Percentiles rank a stretch among this genome's conserved stretches.
Evolutionary conservation across 2,888 invertebrate species (phyloP).

Genomic region (Cryptophagus acutangulus): DNA sequence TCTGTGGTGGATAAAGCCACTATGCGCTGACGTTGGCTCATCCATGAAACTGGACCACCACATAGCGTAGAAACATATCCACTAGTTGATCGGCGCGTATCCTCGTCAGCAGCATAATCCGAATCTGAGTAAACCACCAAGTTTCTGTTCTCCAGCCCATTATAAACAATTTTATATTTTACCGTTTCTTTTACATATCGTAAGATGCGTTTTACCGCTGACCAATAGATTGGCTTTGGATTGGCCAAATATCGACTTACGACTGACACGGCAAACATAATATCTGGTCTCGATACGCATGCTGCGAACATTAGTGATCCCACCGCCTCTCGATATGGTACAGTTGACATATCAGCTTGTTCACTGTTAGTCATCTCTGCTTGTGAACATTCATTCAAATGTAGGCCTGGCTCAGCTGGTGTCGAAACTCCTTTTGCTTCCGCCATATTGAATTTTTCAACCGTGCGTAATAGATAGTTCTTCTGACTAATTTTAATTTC

Average conservation of each 20-base stretch:
- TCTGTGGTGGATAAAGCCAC: constrained; percentile 34
- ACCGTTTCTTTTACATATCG: constrained; percentile 9
- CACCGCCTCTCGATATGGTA: constrained; percentile 25
- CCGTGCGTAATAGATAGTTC: constrained; percentile 9
- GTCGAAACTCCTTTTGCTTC: constrained; percentile 9
- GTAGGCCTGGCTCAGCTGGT: constrained; percentile 11
- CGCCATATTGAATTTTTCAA: constrained; percentile 10
- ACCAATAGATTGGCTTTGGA: constrained; percentile 5
- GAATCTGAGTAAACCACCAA: constrained; percentile 12
- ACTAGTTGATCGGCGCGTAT: constrained; percentile 27
- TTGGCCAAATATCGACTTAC: constrained; percentile 20
- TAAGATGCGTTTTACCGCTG: constrained; percentile 13
- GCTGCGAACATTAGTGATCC: constrained; percentile 24
- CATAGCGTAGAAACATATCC: constrained; percentile 28
- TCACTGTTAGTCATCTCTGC: too few species aligned
- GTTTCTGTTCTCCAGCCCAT: background rate
- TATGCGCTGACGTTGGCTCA: constrained; percentile 25
- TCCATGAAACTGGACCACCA: constrained; percentile 32
- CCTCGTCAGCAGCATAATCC: constrained; percentile 13
- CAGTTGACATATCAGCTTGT: too few species aligned
- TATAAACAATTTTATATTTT: constrained; percentile 9
- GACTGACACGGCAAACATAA: constrained; percentile 23
- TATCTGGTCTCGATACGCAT: constrained; percentile 24
- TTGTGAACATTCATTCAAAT: too few species aligned
- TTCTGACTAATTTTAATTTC: constrained; percentile 13